Base-by-base conservation (phyloP, 2,113 vertebrate species). In the Pangasianodon gigas region DNA sequence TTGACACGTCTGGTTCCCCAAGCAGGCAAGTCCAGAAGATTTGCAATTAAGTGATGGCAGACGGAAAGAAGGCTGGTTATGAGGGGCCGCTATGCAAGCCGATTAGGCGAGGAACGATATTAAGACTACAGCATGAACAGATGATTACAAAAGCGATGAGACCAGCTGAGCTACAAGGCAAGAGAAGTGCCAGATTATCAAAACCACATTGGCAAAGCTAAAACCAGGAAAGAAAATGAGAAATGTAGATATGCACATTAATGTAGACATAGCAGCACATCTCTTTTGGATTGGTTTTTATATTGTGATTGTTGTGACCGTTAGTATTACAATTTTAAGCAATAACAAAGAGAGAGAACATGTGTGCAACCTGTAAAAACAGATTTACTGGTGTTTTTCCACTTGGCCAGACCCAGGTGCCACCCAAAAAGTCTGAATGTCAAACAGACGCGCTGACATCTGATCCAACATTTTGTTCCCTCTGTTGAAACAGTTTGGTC, bases 61-160 rank as follows among this genome's bases (percentile, higher is more conserved):
- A 67, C 90, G 60, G 71, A 65, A 87, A 94, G 88, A 94, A 92
- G 90, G 92, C 95, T 93, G 88, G 91, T 92, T 94, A 96, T 92
- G 92, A 91, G 41, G 91, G 92, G 92, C 95, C 62, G 87, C 93
- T 94, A 92, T 93, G 92, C 93, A 95, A 95, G 95, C 93, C 94
- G 95, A 97, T 97, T 94, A 95, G 80, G 79, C 89, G 86, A 32
- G 90, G 91, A 90, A 94, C 94, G 92, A 94, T 93, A 95, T 94
- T 94, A 94, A 87, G 1, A 46, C 91, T 90, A 87, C 92, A 89
- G 83, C 92, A 93, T 94, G 93, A 95, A 93, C 92, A 93, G 91
- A 95, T 94, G 94, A 95, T 94, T 95, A 91, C 92, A 91, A 89
- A 41, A 65, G 91, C 29, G 84, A 88, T n/a, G 84, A 83, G 67